Evolutionary conservation across 2,888 invertebrate genomes (phyloP).

Genomic region (Aphodius granarius): DNA sequence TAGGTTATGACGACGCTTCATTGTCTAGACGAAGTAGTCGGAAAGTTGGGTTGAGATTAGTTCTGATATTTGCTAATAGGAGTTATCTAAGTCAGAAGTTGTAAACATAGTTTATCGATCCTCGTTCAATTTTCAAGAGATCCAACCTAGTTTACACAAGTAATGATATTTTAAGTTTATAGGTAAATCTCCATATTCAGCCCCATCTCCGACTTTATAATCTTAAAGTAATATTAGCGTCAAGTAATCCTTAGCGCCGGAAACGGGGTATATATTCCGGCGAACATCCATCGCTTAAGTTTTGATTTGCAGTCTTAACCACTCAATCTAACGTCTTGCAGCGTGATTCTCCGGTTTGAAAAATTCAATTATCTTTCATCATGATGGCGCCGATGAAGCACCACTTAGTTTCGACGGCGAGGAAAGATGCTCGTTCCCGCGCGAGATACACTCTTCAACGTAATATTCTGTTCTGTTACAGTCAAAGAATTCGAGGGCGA

Average conservation of each 20-base stretch:
- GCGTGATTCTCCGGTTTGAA: background rate
- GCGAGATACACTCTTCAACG: too few relatives aligned
- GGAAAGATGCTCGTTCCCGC: too few relatives aligned
- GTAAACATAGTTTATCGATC: constrained; percentile 16
- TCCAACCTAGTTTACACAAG: constrained; percentile 26
- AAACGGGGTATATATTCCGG: background rate
- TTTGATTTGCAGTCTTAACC: background rate
- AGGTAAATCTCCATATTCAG: constrained; percentile 39
- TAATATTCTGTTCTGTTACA: constrained; percentile 56
- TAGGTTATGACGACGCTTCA: too few relatives aligned
- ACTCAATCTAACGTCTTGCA: background rate
- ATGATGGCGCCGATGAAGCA: background rate
- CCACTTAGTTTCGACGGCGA: background rate
- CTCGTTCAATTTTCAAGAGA: constrained; percentile 10
- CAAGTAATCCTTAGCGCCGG: background rate
- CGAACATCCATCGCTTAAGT: background rate
- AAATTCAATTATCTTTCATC: background rate
- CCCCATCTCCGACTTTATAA: constrained; percentile 39
- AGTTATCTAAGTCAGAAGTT: background rate
- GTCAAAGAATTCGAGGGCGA: constrained; percentile 74
- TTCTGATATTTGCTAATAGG: too few relatives aligned
- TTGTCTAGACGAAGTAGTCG: too few relatives aligned
- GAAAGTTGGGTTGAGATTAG: too few relatives aligned
- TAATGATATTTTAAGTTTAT: constrained; percentile 41
- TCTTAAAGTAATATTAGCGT: constrained; percentile 37